Base-by-base conservation (phyloP, 2,113 vertebrate genomes). In the Apistogramma diplotaenia region DNA sequence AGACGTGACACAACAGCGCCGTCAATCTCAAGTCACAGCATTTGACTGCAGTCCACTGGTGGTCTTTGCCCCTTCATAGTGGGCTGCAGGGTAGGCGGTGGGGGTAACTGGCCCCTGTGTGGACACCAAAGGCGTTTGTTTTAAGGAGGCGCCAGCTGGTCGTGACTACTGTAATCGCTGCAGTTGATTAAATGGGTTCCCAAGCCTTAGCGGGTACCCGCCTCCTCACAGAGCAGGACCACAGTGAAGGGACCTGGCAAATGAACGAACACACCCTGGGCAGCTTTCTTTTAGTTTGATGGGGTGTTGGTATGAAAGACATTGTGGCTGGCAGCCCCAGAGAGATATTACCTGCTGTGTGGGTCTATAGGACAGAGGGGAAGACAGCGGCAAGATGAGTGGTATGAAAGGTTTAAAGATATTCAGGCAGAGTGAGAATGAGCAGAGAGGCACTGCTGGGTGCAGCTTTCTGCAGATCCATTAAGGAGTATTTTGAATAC, bases 171-270 rank as follows among this genome's bases (percentile, higher is more conserved):
- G 89, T 92, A 91, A 93, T 93, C 90, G 88, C 90, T 82, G 78
- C 83, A 85, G 93, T 92, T 91, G 93, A 94, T 93, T 91, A 89
- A 93, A 91, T 57, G 58, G 85, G 86, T 81, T 91, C 85, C 85
- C 84, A 65, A 57, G 74, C 81, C 43, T 51, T 58, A 60, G 83
- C 71, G 83, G 89, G 74, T 62, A 73, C 76, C 29, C 58, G 21
- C 83, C 89, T 87, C 81, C 88, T 71, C 57, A 90, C 76, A 88
- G 61, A 87, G 87, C 76, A n/a, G 83, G 87, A 84, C 87, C 85
- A 79, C 73, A 74, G 85, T 55, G 83, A 78, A 90, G 87, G 74
- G 78, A 82, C 67, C 76, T 53, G 79, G 85, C 37, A 79, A 84
- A 91, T 81, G 72, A 83, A 86, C 51, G 77, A 85, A 85, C 81